These are phyloP conservation scores for Dendrolimus kikuchii DNA, from an alignment of 1,140 invertebrate species.

Conservation along the genomic window DNA sequence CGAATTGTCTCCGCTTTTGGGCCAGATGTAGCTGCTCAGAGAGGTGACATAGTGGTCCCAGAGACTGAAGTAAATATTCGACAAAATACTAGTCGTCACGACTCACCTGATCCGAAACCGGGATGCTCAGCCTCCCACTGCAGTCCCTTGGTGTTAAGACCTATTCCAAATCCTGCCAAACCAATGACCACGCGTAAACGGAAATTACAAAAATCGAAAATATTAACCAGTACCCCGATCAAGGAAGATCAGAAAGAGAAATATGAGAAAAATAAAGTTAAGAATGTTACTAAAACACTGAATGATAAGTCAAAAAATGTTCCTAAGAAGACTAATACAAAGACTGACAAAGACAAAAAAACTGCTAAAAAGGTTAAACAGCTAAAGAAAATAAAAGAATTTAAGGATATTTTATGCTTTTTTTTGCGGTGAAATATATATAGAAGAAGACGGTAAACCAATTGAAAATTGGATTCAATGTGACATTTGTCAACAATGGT, in stretches of 20 bases:
- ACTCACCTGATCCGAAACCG: slow-evolving; percentile 2
- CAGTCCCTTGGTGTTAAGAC: slow-evolving; percentile 22
- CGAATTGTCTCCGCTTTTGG: slow-evolving; percentile 22
- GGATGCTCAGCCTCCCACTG: slow-evolving; percentile 6
- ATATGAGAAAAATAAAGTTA: slow-evolving; percentile 27
- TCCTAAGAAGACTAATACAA: slow-evolving; percentile 17
- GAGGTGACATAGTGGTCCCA: slow-evolving; percentile 10
- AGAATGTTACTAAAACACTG: slow-evolving; percentile 24
- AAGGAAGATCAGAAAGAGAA: slow-evolving; percentile 25
- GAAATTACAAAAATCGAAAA: slow-evolving; percentile 26
- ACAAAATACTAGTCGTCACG: background rate
- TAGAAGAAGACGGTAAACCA: slow-evolving; percentile 22
- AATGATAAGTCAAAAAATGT: slow-evolving; percentile 21
- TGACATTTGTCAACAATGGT: slow-evolving; percentile 30
- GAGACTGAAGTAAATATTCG: background rate
- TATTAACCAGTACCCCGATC: slow-evolving; percentile 24
- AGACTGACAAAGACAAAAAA: slow-evolving; percentile 17
- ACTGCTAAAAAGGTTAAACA: slow-evolving; percentile 17
- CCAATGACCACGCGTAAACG: slow-evolving; percentile 24
- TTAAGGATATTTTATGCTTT: slow-evolving; percentile 24
- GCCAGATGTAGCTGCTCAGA: slow-evolving; percentile 21
- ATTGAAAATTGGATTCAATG: slow-evolving; percentile 40
- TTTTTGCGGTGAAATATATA: slow-evolving; percentile 20
- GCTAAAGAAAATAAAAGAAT: slow-evolving; percentile 20
- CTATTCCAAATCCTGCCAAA: slow-evolving; percentile 23